Evolutionary conservation across 2,888 invertebrate genomes (phyloP), one percentile per base, ranked within the genome.

Genomic region (Imbricaverruca yamaguchii): DNA sequence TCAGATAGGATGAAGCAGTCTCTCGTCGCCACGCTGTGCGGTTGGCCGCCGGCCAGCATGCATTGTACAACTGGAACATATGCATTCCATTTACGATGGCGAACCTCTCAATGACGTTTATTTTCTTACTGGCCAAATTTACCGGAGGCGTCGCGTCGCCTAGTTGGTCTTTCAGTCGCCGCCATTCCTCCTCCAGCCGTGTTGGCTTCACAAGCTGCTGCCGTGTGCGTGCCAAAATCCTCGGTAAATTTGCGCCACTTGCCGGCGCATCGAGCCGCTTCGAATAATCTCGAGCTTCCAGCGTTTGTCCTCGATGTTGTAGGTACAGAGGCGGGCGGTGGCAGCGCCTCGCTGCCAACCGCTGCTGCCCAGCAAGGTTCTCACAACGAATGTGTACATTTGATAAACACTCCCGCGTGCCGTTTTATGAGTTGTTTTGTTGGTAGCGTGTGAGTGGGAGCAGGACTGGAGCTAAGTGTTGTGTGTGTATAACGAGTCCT

Each of bases 111-210:
- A 65, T 65, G n/a, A 0, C 59, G 53, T 74, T 74, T 74, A 74
- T 74, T 74, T 74, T 74, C 74, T 6, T 74, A 74, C 74, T 53
- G 74, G 74, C 74, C 74, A 74, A 74, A 74, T 74, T 74, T 74
- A 55, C 74, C 23, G 55, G 53, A 74, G 23, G 53, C 11, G 59
- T 59, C 7, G 74, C 53, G 39, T 69, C 39, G 69, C 69, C 69
- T 55, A 55, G 74, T 74, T 55, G 23, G 74, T 74, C 74, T 74
- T 74, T 74, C 74, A 74, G 74, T 74, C 53, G 53, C 74, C 21
- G 74, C 74, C 74, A 74, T 74, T 74, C 74, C 74, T 74, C 74
- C 61, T 9, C 6, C n/a, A 23, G 65, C 65, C 65, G 23, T 8
- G 65, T 18, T 11, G 18, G 65, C n/a, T n/a, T 61, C 18, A 7